phyloP scores from a whole-genome alignment of 2,888 invertebrate species.

The Hypolimnas misippus region DNA sequence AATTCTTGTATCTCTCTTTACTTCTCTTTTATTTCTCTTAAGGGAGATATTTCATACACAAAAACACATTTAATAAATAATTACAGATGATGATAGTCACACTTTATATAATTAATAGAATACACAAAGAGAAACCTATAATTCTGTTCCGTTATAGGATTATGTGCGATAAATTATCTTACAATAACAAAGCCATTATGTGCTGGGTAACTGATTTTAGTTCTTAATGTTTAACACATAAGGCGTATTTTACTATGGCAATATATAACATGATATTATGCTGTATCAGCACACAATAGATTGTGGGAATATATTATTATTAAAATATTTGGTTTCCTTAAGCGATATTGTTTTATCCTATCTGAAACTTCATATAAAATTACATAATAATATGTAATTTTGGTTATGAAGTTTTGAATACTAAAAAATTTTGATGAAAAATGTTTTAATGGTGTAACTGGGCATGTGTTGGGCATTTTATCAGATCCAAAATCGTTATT shows the following conservation, averaged over 20 bases:
- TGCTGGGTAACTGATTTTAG: background rate
- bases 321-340: constrained; percentile 6
- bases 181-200: constrained; percentile 13
- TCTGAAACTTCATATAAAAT: background rate
- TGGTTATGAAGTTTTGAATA: no score
- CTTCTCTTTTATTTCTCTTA: no score
- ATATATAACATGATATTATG: background rate
- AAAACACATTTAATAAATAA: no score
- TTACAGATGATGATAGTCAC: no score
- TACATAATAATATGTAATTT: no score
- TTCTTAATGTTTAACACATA: background rate
- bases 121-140: background rate
- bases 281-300: constrained; percentile 8
- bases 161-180: constrained; percentile 14
- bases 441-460: no score
- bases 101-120: constrained; percentile 7
- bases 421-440: no score
- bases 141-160: background rate
- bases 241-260: background rate
- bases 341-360: background rate
- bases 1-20: no score
- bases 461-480: no score
- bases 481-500: no score
- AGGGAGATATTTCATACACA: no score
- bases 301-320: constrained; percentile 1